Evolutionary conservation across 1,140 invertebrate genomes (phyloP).

Genomic region (Temnothorax longispinosus): DNA sequence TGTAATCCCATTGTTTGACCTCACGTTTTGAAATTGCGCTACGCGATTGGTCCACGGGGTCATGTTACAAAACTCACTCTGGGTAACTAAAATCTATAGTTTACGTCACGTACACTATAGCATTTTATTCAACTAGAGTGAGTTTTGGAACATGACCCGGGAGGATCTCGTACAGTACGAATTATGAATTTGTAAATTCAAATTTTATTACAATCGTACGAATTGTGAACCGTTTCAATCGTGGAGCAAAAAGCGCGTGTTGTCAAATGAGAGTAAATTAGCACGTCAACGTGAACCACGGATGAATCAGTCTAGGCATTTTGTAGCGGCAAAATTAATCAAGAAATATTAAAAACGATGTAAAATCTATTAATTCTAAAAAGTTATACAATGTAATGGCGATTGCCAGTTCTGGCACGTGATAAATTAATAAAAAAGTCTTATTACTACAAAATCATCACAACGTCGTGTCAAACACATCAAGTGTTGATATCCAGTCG

Average conservation of each 20-base stretch:
- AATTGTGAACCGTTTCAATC: not conserved
- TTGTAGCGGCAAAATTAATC: not conserved
- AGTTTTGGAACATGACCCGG: no score
- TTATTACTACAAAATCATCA: constrained; percentile 19
- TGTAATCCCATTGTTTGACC: not conserved
- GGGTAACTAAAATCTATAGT: no score
- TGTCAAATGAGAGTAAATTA: not conserved
- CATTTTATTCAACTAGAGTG: no score
- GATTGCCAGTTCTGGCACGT: not conserved
- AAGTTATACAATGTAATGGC: not conserved
- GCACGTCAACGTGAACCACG: not conserved
- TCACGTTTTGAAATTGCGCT: not conserved
- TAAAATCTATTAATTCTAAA: constrained; percentile 15
- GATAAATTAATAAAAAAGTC: constrained; percentile 1
- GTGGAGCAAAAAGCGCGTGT: not conserved
- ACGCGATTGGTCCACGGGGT: not conserved
- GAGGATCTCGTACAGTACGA: not conserved
- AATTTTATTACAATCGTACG: not conserved
- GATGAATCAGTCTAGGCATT: not conserved
- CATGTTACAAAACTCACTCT: no score
- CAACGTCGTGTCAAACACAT: not conserved
- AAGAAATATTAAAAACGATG: not conserved
- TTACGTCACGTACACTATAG: no score
- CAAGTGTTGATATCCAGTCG: not conserved
- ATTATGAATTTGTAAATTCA: not conserved